Percentiles rank a stretch among this genome's conserved stretches.
These are phyloP conservation scores for Latrodectus elegans DNA, from an alignment of 2,888 invertebrate genomes.

Conservation along the genomic window DNA sequence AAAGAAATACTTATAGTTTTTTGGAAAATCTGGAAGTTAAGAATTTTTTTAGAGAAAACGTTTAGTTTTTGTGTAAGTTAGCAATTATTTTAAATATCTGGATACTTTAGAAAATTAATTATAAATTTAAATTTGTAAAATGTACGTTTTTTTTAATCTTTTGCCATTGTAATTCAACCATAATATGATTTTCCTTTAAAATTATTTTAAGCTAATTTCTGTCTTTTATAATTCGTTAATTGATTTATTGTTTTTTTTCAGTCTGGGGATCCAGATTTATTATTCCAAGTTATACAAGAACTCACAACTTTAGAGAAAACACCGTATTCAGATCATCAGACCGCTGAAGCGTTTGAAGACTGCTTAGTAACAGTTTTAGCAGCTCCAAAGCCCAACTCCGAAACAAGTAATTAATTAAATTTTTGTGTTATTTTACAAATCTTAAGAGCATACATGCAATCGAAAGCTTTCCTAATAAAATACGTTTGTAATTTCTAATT, in stretches of 20 bases:
- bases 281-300: slow-evolving; percentile 60
- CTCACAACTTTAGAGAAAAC: slow-evolving; percentile 53
- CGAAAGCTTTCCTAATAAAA: no score
- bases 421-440: neutral
- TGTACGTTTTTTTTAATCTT: no score
- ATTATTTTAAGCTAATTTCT: no score
- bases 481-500: no score
- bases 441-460: no score
- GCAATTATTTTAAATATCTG: no score
- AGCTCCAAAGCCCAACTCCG: slow-evolving; percentile 35
- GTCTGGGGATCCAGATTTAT: slow-evolving; percentile 51
- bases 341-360: slow-evolving; percentile 66
- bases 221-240: neutral
- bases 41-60: neutral
- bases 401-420: slow-evolving; percentile 15
- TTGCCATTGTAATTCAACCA: no score
- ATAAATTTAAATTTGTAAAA: no score
- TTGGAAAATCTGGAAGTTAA: neutral
- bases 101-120: no score
- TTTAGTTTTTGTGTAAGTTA: neutral
- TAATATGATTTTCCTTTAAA: no score
- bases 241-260: slow-evolving; percentile 4
- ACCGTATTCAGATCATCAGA: slow-evolving; percentile 51
- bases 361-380: slow-evolving; percentile 67
- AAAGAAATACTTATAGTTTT: neutral